Evolutionary conservation across 2,888 invertebrate species (phyloP).

Genomic region (Antheraea assamensis): DNA sequence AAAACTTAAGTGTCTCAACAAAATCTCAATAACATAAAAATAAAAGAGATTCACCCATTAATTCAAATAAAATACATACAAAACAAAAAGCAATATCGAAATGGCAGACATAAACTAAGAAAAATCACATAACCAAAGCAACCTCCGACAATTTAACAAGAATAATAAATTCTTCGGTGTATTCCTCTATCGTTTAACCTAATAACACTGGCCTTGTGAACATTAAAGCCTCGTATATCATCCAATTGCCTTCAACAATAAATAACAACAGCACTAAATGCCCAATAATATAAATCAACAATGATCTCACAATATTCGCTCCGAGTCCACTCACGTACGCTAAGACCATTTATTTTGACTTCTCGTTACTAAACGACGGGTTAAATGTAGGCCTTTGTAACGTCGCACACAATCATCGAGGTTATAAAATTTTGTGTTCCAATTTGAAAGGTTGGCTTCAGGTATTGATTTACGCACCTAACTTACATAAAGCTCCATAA

Average conservation of each 20-base stretch:
- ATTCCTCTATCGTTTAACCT: neutral
- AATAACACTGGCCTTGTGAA: neutral
- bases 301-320: neutral
- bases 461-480: neutral
- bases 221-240: neutral
- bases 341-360: neutral
- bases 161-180: neutral
- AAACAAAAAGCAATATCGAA: too few relatives aligned
- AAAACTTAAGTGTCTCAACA: too few relatives aligned
- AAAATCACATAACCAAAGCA: neutral
- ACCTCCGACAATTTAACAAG: neutral
- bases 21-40: too few relatives aligned
- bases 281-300: slow-evolving; percentile 7
- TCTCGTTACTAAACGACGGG: neutral
- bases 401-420: neutral
- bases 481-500: too few relatives aligned
- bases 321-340: neutral
- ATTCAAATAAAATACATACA: too few relatives aligned
- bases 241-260: neutral
- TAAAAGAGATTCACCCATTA: too few relatives aligned
- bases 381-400: slow-evolving; percentile 1
- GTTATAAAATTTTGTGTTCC: neutral
- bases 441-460: neutral
- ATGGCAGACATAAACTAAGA: neutral
- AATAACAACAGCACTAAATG: slow-evolving; percentile 2